phyloP scores from a whole-genome alignment of 2,797 vertebrate genomes.

The Acropternis orthonyx region DNA sequence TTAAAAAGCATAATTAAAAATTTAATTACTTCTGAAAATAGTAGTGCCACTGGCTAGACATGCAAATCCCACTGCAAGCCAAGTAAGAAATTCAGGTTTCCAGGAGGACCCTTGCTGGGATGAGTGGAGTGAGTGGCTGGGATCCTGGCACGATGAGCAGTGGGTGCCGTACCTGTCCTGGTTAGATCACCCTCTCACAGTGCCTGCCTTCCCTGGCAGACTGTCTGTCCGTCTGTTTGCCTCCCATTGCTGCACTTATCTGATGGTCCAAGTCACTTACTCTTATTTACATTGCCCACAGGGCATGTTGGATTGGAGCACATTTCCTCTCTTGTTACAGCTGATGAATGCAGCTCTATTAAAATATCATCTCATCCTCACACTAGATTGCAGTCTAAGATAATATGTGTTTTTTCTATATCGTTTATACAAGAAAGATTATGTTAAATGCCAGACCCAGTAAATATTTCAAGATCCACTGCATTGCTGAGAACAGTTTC shows the following conservation, averaged over 20 bases:
- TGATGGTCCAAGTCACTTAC: constrained; percentile 20
- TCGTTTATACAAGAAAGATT: constrained; percentile 67
- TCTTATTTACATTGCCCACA: constrained; percentile 46
- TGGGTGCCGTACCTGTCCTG: not conserved
- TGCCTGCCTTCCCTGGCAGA: not conserved
- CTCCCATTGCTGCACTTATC: not conserved
- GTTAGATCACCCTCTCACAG: not conserved
- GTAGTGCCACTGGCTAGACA: constrained; percentile 4
- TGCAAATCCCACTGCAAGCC: constrained; percentile 29
- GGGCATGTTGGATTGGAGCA: constrained; percentile 41
- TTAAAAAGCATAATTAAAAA: constrained; percentile 31
- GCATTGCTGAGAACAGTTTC: constrained; percentile 59
- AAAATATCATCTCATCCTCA: constrained; percentile 67
- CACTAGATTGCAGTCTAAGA: constrained; percentile 64
- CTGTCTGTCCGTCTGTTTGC: not conserved
- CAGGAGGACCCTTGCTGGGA: not conserved
- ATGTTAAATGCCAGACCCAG: constrained; percentile 66
- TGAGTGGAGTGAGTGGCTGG: not conserved
- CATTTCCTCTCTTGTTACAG: constrained; percentile 52
- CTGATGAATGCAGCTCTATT: constrained; percentile 63
- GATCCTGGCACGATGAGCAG: not conserved
- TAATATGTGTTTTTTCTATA: constrained; percentile 61
- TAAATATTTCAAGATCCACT: constrained; percentile 71
- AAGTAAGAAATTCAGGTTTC: constrained; percentile 7
- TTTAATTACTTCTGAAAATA: constrained; percentile 40